A percentile compares a stretch with the other conserved stretches of the same genome.
phyloP scores from a whole-genome alignment of 2,888 invertebrate species.

The Clusia tigrina region DNA sequence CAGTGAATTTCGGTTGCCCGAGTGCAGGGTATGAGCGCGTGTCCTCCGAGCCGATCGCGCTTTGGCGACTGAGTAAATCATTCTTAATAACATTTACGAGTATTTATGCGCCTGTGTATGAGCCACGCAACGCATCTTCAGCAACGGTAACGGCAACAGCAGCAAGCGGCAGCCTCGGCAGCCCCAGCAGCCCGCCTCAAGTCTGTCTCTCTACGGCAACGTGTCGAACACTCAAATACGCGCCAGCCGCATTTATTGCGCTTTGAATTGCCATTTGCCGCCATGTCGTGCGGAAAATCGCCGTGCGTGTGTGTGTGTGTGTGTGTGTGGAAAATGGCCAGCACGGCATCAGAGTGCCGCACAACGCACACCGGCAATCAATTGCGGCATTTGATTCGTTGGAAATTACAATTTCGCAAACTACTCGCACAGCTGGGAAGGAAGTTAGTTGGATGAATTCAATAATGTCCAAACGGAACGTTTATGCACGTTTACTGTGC shows the following conservation, averaged over 20 bases:
- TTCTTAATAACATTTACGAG: constrained; percentile 18
- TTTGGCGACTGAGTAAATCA: constrained; percentile 18
- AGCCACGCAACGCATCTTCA: background rate
- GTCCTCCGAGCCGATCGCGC: background rate
- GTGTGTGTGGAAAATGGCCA: background rate
- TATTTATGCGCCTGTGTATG: background rate
- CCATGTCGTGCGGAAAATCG: background rate
- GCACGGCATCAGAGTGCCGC: background rate
- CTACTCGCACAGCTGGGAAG: background rate
- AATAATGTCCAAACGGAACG: background rate
- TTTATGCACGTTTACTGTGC: background rate
- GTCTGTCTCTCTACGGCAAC: background rate
- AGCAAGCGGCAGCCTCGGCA: background rate
- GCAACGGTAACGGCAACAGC: background rate
- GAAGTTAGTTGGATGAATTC: background rate
- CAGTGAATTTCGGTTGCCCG: background rate
- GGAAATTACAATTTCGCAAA: background rate
- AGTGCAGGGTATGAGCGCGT: background rate
- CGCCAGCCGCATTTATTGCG: constrained; percentile 5
- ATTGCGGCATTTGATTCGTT: background rate
- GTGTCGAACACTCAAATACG: constrained; percentile 4
- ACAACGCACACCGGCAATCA: background rate
- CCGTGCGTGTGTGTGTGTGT: background rate
- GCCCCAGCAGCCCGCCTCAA: background rate
- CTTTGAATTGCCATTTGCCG: constrained; percentile 2